These are phyloP conservation scores for Aphelinus certus DNA, from an alignment of 1,140 invertebrate genomes.

Conservation along the genomic window DNA sequence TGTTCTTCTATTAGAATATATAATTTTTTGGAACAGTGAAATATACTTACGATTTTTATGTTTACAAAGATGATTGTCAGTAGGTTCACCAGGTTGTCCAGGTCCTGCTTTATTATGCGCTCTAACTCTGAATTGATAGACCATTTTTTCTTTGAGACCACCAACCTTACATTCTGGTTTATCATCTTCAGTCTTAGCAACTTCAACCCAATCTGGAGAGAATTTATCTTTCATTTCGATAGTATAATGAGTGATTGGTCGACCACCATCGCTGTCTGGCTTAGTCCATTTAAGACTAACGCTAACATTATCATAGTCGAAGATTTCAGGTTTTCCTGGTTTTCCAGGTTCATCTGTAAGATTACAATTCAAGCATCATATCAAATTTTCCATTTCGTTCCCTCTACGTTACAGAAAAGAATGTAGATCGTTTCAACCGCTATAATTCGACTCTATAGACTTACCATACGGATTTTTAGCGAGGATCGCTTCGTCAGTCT, in stretches of 20 bases:
- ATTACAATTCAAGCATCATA: conserved; percentile 18
- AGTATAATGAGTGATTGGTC: conserved; percentile 93
- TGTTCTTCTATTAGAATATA: not conserved
- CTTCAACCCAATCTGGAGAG: conserved; percentile 87
- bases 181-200: conserved; percentile 80
- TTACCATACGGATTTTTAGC: conserved; percentile 97
- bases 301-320: conserved; percentile 93
- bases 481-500: conserved; percentile 85
- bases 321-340: conserved; percentile 90
- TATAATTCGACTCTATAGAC: conserved; percentile 9
- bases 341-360: conserved; percentile 81
- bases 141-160: conserved; percentile 91
- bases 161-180: conserved; percentile 84
- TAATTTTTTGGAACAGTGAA: conserved; percentile 4
- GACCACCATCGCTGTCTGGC: conserved; percentile 90
- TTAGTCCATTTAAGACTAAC: conserved; percentile 90
- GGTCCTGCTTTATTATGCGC: conserved; percentile 93
- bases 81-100: conserved; percentile 89
- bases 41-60: conserved; percentile 87
- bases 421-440: not conserved
- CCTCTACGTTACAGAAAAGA: not conserved
- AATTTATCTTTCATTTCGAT: conserved; percentile 98
- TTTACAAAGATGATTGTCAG: conserved; percentile 92
- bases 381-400: not conserved
- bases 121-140: conserved; percentile 91